phyloP scores from a whole-genome alignment of 2,797 vertebrate genomes.

The Alca torda region DNA sequence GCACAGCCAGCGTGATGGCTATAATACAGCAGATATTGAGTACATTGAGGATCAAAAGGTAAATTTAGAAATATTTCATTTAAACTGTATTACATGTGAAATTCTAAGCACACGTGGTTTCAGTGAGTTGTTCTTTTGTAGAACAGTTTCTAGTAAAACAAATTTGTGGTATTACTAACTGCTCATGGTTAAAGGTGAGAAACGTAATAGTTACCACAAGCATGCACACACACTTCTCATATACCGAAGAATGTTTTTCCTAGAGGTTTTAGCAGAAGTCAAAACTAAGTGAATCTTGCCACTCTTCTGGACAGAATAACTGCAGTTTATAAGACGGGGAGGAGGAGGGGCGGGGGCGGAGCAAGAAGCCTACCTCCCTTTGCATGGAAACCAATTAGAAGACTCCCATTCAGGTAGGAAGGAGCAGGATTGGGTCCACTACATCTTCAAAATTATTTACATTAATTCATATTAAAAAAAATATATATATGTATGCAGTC shows the following conservation, averaged over 20 bases:
- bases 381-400: background rate
- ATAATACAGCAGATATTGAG: conserved; percentile 84
- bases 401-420: background rate
- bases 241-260: background rate
- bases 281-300: background rate
- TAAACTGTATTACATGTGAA: background rate
- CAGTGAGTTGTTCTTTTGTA: background rate
- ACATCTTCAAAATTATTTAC: background rate
- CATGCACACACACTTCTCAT: background rate
- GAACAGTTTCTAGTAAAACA: background rate
- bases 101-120: background rate
- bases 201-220: background rate
- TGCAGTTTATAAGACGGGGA: background rate
- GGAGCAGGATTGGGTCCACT: background rate
- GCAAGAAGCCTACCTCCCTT: background rate
- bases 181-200: background rate
- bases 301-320: background rate
- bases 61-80: background rate
- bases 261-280: background rate
- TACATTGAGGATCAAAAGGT: conserved; percentile 85
- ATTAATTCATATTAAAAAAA: background rate
- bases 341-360: no score
- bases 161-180: background rate
- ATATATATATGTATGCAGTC: background rate
- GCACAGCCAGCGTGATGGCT: conserved; percentile 82